A percentile compares a stretch with the other conserved stretches of the same genome.
Conservation (phyloP, 2,113 vertebrate species). For the Pleuronectes platessa region DNA sequence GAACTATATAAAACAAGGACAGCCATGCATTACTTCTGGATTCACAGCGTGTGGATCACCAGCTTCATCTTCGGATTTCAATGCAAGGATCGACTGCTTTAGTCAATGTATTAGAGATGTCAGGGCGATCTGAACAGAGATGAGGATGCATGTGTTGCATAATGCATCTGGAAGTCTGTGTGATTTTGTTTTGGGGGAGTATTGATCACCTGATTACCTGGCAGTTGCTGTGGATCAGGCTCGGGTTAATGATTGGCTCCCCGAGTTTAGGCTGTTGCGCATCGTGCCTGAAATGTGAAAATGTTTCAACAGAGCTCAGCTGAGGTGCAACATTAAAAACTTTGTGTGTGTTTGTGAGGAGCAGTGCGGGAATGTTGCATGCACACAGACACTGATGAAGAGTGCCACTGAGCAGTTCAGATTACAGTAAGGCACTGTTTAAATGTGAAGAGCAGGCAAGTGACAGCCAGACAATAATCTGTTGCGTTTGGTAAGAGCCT, state of each 20-base stretch:
- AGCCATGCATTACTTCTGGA: constrained; percentile 68
- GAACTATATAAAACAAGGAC: constrained; percentile 24
- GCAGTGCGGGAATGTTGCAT: not conserved
- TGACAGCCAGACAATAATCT: not conserved
- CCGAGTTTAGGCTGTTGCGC: not conserved
- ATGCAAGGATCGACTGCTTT: constrained; percentile 38
- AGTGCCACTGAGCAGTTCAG: not conserved
- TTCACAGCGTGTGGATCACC: constrained; percentile 69
- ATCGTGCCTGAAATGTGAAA: not conserved
- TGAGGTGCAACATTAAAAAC: too few relatives aligned
- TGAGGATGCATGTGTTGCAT: not conserved
- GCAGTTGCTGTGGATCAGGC: not conserved
- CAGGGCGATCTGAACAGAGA: not conserved
- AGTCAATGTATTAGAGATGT: not conserved
- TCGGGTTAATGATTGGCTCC: not conserved
- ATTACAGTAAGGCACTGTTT: not conserved
- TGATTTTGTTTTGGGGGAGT: not conserved
- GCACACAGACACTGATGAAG: not conserved
- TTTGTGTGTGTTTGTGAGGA: not conserved
- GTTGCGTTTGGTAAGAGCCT: constrained; percentile 9
- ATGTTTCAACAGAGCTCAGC: not conserved
- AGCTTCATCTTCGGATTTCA: constrained; percentile 64
- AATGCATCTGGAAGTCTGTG: not conserved
- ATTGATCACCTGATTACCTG: not conserved
- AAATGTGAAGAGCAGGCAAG: not conserved